Base-by-base conservation (phyloP, 1,140 invertebrate species). In the Ips nitidus region DNA sequence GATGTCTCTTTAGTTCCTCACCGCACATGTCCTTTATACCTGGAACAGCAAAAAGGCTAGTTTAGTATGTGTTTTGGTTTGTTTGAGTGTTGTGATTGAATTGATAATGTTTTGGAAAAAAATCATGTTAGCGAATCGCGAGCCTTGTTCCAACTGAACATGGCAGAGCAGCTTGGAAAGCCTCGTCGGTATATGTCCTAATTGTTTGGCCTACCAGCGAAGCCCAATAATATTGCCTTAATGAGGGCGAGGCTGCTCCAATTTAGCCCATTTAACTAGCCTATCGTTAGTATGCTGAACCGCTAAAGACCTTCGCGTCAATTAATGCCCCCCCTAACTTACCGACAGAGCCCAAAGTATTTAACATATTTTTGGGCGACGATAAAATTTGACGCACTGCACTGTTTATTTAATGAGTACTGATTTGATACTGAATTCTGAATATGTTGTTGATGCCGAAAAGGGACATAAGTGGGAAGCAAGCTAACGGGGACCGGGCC, bases 361-460 rank as follows among this genome's bases (percentile, higher is more conserved):
- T 80, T 73, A 80, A 76, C 79, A 80, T 80, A 73, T 69, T 74
- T 72, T 66, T 64, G 61, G 52, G 50, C 62, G 61, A 55, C 52
- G 55, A 64, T 55, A 59, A 59, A 75, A 73, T 69, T 69, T 77
- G 73, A 80, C 77, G 79, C 79, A 78, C 78, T 76, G 75, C 78
- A 80, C 78, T 80, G 79, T 80, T 80, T 80, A 80, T 80, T 80
- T 80, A 80, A 80, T 80, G 78, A 80, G 79, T 80, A 80, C 79
- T 80, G 79, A 80, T 80, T 80, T 79, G 78, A 80, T 79, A 80
- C 79, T 80, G 79, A 80, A 80, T 80, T 79, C 75, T 78, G 77
- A 80, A 78, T 80, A 79, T 79, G 75, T 76, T 75, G 75, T 76
- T 74, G 74, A 75, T 76, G 73, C 73, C 71, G 71, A 66, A 71